phyloP scores from a whole-genome alignment of 1,140 invertebrate genomes.

The Drosophila repletoides region DNA sequence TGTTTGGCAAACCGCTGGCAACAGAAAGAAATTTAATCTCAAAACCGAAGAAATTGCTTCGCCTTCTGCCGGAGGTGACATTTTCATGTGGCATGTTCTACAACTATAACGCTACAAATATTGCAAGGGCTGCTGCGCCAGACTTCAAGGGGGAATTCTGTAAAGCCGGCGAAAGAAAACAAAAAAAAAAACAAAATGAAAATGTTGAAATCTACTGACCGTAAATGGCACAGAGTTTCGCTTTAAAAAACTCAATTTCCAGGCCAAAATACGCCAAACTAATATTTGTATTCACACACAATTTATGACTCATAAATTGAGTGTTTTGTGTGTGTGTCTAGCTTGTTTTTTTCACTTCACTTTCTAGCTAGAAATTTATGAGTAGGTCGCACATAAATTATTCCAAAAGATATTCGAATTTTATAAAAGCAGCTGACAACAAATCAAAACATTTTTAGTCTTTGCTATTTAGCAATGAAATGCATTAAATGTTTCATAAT shows the following conservation, averaged over 20 bases:
- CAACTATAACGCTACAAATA: too few relatives aligned
- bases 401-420: constrained; percentile 30
- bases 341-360: constrained; percentile 15
- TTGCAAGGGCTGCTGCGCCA: not conserved
- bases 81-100: constrained; percentile 40
- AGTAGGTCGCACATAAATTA: constrained; percentile 32
- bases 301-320: constrained; percentile 50
- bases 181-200: too few relatives aligned
- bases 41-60: constrained; percentile 76
- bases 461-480: too few relatives aligned
- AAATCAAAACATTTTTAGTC: not conserved
- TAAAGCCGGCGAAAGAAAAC: too few relatives aligned
- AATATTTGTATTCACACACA: constrained; percentile 39
- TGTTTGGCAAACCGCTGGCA: constrained; percentile 59
- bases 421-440: constrained; percentile 6
- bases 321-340: constrained; percentile 21
- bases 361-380: constrained; percentile 35
- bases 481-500: not conserved
- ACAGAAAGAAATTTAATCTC: constrained; percentile 79
- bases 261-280: constrained; percentile 24
- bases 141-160: not conserved
- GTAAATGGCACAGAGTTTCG: constrained; percentile 17
- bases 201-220: constrained; percentile 32
- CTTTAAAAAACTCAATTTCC: constrained; percentile 26
- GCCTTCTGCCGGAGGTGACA: constrained; percentile 61